phyloP scores from a whole-genome alignment of 2,113 vertebrate species.

The Zonotrichia leucophrys region DNA sequence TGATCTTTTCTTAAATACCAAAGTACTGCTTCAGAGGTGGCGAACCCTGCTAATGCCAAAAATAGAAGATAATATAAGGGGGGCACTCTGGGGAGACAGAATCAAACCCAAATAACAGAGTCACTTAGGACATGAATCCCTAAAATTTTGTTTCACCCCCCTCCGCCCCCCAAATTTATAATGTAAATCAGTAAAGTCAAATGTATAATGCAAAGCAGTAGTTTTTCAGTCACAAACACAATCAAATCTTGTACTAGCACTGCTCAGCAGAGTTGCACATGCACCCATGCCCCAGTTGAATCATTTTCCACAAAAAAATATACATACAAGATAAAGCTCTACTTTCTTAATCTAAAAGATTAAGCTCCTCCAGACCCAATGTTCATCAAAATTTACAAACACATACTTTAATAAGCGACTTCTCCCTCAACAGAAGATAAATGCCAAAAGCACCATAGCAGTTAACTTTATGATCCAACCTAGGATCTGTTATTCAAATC shows the following conservation, averaged over 20 bases:
- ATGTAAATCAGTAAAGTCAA: background rate
- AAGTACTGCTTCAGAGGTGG: background rate
- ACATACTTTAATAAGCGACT: background rate
- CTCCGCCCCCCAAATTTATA: fast-evolving
- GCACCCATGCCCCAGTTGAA: background rate
- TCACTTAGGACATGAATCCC: background rate
- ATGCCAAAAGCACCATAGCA: background rate
- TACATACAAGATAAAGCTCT: background rate
- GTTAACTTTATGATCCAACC: background rate
- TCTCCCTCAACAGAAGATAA: background rate
- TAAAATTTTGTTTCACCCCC: background rate
- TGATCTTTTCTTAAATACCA: background rate
- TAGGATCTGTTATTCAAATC: background rate
- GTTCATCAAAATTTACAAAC: background rate
- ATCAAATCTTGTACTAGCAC: background rate
- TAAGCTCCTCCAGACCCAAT: background rate
- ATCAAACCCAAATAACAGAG: background rate
- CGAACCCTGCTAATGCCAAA: background rate
- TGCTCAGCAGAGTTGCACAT: background rate
- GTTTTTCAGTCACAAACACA: background rate
- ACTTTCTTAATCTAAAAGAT: background rate
- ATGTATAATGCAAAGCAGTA: background rate
- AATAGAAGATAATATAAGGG: background rate
- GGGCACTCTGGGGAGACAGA: background rate
- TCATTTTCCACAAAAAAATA: background rate